Evolutionary conservation across 2,113 vertebrate species (phyloP).

Genomic region (Alligator mississippiensis): DNA sequence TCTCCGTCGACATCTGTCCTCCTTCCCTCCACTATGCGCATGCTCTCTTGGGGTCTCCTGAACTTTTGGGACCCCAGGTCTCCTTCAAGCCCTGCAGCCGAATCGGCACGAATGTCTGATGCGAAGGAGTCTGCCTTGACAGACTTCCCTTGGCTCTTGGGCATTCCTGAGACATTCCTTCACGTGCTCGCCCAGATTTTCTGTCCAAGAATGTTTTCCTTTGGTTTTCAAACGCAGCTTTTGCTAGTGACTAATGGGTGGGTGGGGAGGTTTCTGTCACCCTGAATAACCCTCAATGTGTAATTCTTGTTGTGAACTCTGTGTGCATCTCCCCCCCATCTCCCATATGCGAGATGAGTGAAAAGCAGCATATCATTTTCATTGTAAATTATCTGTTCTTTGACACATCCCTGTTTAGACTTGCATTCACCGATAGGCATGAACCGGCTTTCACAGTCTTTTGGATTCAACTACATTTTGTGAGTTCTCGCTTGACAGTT

Average conservation of each 20-base stretch:
- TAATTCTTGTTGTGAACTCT: fast-evolving
- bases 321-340: not conserved
- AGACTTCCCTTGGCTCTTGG: not conserved
- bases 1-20: not conserved
- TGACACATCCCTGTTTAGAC: not conserved
- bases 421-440: not conserved
- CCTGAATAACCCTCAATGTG: fast-evolving
- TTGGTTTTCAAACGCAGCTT: not conserved
- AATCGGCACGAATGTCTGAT: not conserved
- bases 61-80: not conserved
- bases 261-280: not conserved
- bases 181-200: not conserved
- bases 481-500: not conserved
- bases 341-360: not conserved
- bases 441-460: constrained; percentile 13
- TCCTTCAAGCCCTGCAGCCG: not conserved
- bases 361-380: not conserved
- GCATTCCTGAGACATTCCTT: not conserved
- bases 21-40: not conserved
- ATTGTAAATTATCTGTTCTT: not conserved
- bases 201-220: not conserved
- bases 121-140: not conserved
- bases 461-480: constrained; percentile 42
- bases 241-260: not conserved
- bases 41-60: not conserved